A percentile compares a stretch with the other conserved stretches of the same genome.
Conservation (phyloP, 2,888 invertebrate species). For the Stenurella melanura region DNA sequence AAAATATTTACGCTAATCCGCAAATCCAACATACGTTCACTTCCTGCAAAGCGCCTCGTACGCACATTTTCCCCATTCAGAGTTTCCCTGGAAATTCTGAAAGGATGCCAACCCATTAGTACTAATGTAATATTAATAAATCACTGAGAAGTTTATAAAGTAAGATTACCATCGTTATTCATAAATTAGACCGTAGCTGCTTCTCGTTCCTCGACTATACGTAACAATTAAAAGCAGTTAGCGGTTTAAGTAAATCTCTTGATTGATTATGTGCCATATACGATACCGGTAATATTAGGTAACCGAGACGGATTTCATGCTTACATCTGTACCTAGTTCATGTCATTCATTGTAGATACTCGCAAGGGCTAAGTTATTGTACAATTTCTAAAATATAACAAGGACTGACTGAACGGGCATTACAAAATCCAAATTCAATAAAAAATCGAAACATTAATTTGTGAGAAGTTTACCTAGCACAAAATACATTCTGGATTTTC, state of each 20-base stretch:
- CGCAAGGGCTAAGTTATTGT: too few species aligned
- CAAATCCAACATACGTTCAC: background rate
- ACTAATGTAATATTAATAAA: conserved; percentile 1
- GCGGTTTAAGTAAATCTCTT: background rate
- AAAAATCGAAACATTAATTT: too few species aligned
- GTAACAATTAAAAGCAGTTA: conserved; percentile 4
- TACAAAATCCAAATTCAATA: too few species aligned
- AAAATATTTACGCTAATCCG: background rate
- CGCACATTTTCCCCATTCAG: background rate
- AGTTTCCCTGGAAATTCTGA: background rate
- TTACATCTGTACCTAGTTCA: too few species aligned
- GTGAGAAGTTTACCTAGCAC: too few species aligned
- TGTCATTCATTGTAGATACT: too few species aligned
- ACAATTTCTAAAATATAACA: too few species aligned
- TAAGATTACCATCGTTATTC: conserved; percentile 1
- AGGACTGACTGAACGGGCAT: too few species aligned
- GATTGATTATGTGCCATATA: background rate
- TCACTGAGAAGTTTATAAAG: conserved; percentile 7
- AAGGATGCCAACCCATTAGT: conserved; percentile 7
- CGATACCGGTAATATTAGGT: background rate
- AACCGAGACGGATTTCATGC: background rate
- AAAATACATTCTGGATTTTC: too few species aligned
- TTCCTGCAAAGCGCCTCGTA: background rate
- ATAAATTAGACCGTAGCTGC: background rate
- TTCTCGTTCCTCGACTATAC: background rate